phyloP scores from a whole-genome alignment of 2,113 vertebrate species.

The Cyanoramphus novaezelandiae region DNA sequence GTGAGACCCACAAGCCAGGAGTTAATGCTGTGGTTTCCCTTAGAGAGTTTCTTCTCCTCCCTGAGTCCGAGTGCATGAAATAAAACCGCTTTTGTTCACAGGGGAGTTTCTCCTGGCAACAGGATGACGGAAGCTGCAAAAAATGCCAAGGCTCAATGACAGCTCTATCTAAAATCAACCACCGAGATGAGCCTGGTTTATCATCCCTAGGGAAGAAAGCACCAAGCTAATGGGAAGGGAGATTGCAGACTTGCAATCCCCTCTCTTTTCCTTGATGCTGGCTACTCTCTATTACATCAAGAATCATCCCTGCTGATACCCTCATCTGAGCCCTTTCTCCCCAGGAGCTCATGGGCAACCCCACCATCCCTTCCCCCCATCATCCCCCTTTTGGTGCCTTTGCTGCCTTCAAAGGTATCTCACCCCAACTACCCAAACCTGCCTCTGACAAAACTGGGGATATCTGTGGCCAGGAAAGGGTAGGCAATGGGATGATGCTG shows the following conservation, averaged over 20 bases:
- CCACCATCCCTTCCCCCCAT: background rate
- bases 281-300: background rate
- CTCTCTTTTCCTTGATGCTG: background rate
- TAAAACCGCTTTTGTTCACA: conserved; percentile 13
- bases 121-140: background rate
- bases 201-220: background rate
- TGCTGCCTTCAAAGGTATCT: background rate
- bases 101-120: conserved; percentile 25
- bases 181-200: background rate
- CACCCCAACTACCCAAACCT: background rate
- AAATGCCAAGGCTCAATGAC: background rate
- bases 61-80: background rate
- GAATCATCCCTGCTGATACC: background rate
- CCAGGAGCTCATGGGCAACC: background rate
- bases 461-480: background rate
- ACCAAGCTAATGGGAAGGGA: background rate
- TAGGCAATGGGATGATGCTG: background rate
- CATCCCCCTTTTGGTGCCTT: background rate
- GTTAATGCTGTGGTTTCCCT: background rate
- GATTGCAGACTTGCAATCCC: background rate
- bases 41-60: background rate
- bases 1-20: background rate
- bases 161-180: background rate
- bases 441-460: background rate
- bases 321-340: background rate